phyloP scores from a whole-genome alignment of 2,797 vertebrate species.

The Chloroceryle amazona region DNA sequence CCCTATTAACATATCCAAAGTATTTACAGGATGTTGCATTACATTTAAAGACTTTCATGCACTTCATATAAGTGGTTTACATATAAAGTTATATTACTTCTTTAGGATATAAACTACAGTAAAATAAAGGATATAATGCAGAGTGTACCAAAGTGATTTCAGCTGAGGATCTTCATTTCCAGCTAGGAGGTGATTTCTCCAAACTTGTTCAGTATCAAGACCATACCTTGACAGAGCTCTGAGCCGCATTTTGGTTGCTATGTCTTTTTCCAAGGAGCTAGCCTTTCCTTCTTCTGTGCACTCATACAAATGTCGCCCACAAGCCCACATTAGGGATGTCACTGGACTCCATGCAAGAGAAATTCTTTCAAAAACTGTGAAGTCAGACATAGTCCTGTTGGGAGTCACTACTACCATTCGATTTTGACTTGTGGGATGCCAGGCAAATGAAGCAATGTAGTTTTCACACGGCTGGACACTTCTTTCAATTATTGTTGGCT shows the following conservation, averaged over 20 bases:
- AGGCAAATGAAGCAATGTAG: constrained; percentile 95
- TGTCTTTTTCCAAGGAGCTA: constrained; percentile 89
- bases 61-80: neutral
- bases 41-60: neutral
- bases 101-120: neutral
- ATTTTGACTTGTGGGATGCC: constrained; percentile 97
- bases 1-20: neutral
- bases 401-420: constrained; percentile 97
- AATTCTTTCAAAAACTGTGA: constrained; percentile 98
- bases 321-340: constrained; percentile 97
- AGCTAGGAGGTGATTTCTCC: constrained; percentile 95
- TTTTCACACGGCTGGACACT: constrained; percentile 94
- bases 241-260: constrained; percentile 96
- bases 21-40: neutral
- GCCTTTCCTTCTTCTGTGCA: constrained; percentile 90
- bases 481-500: constrained; percentile 98
- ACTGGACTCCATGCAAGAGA: constrained; percentile 97
- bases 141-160: constrained; percentile 95
- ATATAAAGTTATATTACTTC: neutral
- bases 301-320: constrained; percentile 94
- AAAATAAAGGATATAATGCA: constrained; percentile 96
- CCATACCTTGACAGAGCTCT: constrained; percentile 95
- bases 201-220: constrained; percentile 94
- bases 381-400: constrained; percentile 95
- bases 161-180: constrained; percentile 93